Percentiles rank a stretch among this genome's conserved stretches.
These are phyloP conservation scores for Himalopsyche phryganea DNA, from an alignment of 1,140 invertebrate genomes.

Conservation along the genomic window DNA sequence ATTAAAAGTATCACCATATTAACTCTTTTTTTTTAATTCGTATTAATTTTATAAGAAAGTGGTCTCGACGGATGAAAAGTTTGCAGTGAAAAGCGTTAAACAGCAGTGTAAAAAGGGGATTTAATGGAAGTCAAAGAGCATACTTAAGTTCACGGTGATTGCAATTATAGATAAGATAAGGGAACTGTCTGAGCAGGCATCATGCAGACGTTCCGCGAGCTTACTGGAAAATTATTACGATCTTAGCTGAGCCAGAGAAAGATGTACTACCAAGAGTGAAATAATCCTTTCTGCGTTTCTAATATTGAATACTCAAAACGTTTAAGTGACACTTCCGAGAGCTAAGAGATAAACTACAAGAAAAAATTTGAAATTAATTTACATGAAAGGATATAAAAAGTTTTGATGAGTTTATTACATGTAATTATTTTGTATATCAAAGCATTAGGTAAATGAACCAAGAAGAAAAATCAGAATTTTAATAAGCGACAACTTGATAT, in stretches of 20 bases:
- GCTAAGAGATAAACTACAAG: background rate
- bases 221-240: constrained; percentile 6
- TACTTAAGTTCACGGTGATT: constrained; percentile 12
- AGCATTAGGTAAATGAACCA: too few relatives aligned
- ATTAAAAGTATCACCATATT: too few relatives aligned
- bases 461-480: too few relatives aligned
- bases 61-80: too few relatives aligned
- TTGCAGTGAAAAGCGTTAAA: too few relatives aligned
- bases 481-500: too few relatives aligned
- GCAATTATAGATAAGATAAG: constrained; percentile 21
- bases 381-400: too few relatives aligned
- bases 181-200: constrained; percentile 1
- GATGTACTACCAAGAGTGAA: background rate
- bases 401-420: too few relatives aligned
- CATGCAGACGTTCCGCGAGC: constrained; percentile 1
- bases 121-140: constrained; percentile 7
- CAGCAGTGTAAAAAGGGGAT: constrained; percentile 10
- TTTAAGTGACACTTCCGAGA: background rate
- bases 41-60: too few relatives aligned
- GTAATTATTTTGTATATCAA: too few relatives aligned
- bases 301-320: background rate
- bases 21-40: too few relatives aligned
- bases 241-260: background rate
- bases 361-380: background rate
- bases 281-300: constrained; percentile 8